Conservation (phyloP, 2,113 vertebrate genomes). For the Corythoichthys intestinalis region DNA sequence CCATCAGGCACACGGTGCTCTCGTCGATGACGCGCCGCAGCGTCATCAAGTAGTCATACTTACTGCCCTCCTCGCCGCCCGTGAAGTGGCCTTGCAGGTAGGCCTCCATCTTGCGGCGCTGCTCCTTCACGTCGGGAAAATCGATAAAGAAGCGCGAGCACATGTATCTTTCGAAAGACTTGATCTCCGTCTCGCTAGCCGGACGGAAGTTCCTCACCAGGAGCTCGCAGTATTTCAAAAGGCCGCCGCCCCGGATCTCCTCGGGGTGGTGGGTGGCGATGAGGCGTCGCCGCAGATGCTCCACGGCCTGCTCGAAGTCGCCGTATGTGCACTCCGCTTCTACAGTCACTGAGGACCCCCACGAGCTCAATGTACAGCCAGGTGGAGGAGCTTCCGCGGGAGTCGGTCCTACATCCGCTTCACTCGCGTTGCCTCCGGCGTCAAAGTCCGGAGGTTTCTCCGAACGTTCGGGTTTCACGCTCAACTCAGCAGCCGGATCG, state of each 20-base stretch:
- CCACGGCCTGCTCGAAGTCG: constrained; percentile 86
- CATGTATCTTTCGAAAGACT: constrained; percentile 93
- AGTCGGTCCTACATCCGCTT: background rate
- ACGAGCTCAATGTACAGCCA: constrained; percentile 15
- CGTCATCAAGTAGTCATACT: constrained; percentile 95
- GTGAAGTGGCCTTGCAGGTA: constrained; percentile 90
- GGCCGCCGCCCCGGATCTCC: constrained; percentile 92
- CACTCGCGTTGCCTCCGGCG: background rate
- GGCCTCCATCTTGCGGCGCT: constrained; percentile 91
- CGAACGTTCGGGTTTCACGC: constrained; percentile 47
- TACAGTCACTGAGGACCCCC: constrained; percentile 64
- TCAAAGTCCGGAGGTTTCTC: constrained; percentile 53
- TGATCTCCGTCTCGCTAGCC: constrained; percentile 84
- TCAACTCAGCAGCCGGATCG: constrained; percentile 27
- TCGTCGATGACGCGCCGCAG: constrained; percentile 84
- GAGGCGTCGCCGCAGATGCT: constrained; percentile 82
- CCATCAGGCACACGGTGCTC: constrained; percentile 95
- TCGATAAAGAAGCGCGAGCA: constrained; percentile 98
- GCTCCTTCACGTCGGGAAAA: constrained; percentile 87
- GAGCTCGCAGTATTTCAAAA: constrained; percentile 93
- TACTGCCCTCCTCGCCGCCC: constrained; percentile 85
- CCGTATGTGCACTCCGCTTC: constrained; percentile 93
- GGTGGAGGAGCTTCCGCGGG: background rate
- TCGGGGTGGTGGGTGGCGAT: constrained; percentile 91
- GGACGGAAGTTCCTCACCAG: constrained; percentile 89